Percentiles rank a stretch among this genome's conserved stretches.
These are phyloP conservation scores for Caenorhabditis sp. DNA, from an alignment of 2,888 invertebrate species.

Conservation along the genomic window DNA sequence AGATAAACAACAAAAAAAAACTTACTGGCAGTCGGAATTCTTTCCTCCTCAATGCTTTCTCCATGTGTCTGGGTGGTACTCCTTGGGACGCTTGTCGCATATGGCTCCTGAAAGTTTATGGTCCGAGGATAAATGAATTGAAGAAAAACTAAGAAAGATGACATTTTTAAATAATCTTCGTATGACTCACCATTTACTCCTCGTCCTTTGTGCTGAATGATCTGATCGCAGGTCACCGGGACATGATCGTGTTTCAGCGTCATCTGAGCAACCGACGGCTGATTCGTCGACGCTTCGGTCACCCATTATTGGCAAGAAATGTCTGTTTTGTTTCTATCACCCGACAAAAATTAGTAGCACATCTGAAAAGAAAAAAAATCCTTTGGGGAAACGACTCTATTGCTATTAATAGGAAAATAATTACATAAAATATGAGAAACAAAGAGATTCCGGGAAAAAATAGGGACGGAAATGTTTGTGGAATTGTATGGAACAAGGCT, in stretches of 20 bases:
- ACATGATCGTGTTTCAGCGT: constrained; percentile 80
- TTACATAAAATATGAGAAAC: neutral
- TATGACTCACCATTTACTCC: constrained; percentile 63
- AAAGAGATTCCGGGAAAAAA: neutral
- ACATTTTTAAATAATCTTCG: neutral
- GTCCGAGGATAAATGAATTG: constrained; percentile 9
- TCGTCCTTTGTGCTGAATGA: constrained; percentile 49
- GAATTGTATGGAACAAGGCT: neutral
- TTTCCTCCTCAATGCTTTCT: constrained; percentile 64
- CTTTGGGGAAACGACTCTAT: neutral
- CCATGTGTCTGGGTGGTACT: constrained; percentile 68
- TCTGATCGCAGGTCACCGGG: constrained; percentile 77
- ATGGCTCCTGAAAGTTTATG: constrained; percentile 68
- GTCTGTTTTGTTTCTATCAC: constrained; percentile 44
- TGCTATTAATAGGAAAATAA: no score
- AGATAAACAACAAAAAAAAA: constrained; percentile 40
- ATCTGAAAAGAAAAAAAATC: constrained; percentile 46
- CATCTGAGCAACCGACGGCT: constrained; percentile 53
- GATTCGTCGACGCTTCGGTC: constrained; percentile 55
- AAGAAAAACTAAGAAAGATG: neutral
- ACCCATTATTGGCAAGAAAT: constrained; percentile 51
- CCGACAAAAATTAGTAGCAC: constrained; percentile 54
- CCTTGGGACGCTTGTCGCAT: constrained; percentile 73
- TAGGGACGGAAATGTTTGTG: constrained; percentile 10
- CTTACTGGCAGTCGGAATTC: constrained; percentile 68